Conservation (phyloP, 2,888 invertebrate genomes). For the Torymus tubicola region DNA sequence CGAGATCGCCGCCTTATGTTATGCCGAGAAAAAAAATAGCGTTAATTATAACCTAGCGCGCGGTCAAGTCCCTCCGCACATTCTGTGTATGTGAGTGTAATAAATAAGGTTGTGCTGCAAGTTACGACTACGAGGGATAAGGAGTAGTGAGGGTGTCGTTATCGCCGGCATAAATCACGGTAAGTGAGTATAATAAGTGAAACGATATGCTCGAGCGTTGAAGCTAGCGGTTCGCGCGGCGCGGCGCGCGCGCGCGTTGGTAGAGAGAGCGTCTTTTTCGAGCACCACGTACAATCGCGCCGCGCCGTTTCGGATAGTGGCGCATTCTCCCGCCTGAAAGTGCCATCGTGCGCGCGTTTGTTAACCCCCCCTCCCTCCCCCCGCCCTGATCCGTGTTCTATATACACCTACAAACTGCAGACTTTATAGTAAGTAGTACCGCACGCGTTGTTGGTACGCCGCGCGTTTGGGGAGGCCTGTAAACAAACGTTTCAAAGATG, state of each 20-base stretch:
- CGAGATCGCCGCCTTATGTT: conserved; percentile 58
- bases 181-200: conserved; percentile 30
- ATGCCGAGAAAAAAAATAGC: conserved; percentile 51
- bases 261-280: too few species aligned
- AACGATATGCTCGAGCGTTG: too few species aligned
- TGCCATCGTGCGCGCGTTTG: conserved; percentile 18
- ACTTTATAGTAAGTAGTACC: too few species aligned
- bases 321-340: conserved; percentile 53
- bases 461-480: conserved; percentile 21
- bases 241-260: background rate
- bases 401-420: too few species aligned
- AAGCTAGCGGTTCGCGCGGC: background rate
- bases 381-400: too few species aligned
- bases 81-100: conserved; percentile 16
- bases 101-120: background rate
- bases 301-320: background rate
- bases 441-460: background rate
- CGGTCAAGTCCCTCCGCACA: conserved; percentile 11
- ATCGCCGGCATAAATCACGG: conserved; percentile 29
- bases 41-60: conserved; percentile 58
- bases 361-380: conserved; percentile 17
- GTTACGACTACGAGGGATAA: background rate
- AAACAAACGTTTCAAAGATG: conserved; percentile 40
- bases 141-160: conserved; percentile 2
- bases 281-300: background rate